phyloP scores from a whole-genome alignment of 2,797 vertebrate species.

The Coreius guichenoti region DNA sequence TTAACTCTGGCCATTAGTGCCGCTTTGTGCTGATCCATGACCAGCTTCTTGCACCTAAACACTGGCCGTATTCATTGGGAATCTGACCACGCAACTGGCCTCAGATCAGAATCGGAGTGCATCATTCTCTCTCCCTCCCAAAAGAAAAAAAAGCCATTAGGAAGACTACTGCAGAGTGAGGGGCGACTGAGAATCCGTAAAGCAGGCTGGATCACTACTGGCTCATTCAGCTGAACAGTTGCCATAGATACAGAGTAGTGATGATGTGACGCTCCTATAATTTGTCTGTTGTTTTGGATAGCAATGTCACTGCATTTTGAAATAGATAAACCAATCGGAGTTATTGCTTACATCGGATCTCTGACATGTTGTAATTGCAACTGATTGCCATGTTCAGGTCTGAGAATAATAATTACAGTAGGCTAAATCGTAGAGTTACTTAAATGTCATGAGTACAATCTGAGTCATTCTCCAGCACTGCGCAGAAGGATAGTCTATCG shows the following conservation, averaged over 20 bases:
- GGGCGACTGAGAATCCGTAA: conserved; percentile 13
- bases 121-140: conserved; percentile 11
- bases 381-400: neutral
- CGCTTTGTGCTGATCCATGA: conserved; percentile 37
- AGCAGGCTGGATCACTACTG: conserved; percentile 46
- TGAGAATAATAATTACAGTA: conserved; percentile 29
- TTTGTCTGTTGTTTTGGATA: conserved; percentile 40
- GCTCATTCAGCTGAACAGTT: conserved; percentile 54
- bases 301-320: conserved; percentile 29
- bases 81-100: conserved; percentile 17
- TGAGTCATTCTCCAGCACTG: neutral
- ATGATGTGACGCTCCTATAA: conserved; percentile 19
- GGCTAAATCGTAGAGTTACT: neutral
- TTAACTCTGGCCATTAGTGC: conserved; percentile 18
- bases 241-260: conserved; percentile 57
- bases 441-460: neutral
- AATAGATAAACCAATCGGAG: conserved; percentile 38
- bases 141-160: conserved; percentile 14
- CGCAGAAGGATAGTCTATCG: neutral
- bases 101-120: conserved; percentile 17
- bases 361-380: conserved; percentile 4
- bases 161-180: conserved; percentile 24
- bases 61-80: conserved; percentile 6
- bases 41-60: conserved; percentile 18
- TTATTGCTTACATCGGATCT: neutral